Base-by-base conservation (phyloP, 2,888 invertebrate species). In the Callosobruchus maculatus region DNA sequence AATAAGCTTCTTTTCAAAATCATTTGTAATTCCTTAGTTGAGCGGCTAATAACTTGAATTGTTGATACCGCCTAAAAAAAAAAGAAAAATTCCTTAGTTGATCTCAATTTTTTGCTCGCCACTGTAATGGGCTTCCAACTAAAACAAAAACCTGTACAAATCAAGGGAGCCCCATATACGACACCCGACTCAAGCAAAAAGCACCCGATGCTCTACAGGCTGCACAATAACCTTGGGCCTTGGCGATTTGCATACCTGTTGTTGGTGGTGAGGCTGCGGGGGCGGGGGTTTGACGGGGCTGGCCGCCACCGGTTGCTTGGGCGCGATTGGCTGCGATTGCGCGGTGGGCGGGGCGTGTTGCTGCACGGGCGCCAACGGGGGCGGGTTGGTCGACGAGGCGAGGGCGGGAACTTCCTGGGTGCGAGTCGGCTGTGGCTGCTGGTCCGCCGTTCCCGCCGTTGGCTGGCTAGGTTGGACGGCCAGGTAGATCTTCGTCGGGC, bases 401-500 rank as follows among this genome's bases (percentile, higher is more conserved):
- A 22, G 20, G 18, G 67, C 21, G 18, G 71, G n/a, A 4, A 26
- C 21, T 2, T 68, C 68, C 18, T 49, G 49, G 13, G 3, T 49
- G 5, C 49, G 49, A 1, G 68, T 68, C 9, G 13, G 5, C 9
- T 21, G 68, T 9, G 5, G 9, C 21, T 68, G 21, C 0, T 21
- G 13, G 3, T 5, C 20, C 1, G 21, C 71, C 2, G 21, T 85
- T 72, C n/a, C 3, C n/a, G 20, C 71, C 2, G 21, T 85, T 72
- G 84, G 81, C 75, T 87, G 86, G 72, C 91, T 88, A n/a, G 95
- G 95, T 84, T 95, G 95, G 73, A 95, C 95, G 0, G 95, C 95
- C 75, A 96, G 87, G 84, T 95, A 95, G 84, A 95, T 94, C 88
- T 95, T 95, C 13, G 95, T 93, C 13, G 95, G 95, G 2, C 95